These are phyloP conservation scores for Globicephala melas DNA, from an alignment of 2,113 vertebrate species.

Conservation along the genomic window DNA sequence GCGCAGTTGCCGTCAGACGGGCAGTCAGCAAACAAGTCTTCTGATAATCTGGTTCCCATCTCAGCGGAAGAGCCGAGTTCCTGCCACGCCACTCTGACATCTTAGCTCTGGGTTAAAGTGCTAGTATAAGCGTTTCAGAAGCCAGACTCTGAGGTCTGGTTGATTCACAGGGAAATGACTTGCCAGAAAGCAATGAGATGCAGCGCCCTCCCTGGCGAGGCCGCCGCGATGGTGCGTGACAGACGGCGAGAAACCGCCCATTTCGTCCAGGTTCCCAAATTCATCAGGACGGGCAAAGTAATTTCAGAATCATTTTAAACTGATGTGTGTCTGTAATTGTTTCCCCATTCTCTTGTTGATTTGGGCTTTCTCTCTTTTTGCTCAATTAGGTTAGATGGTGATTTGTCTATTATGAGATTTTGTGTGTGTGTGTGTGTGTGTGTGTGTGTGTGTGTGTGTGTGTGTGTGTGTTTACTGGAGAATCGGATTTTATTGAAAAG, in stretches of 20 bases:
- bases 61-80: neutral
- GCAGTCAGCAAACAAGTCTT: neutral
- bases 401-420: neutral
- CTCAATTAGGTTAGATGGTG: neutral
- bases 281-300: neutral
- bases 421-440: neutral
- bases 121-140: neutral
- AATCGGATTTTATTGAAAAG: neutral
- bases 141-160: neutral
- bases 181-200: neutral
- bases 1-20: neutral
- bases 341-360: neutral
- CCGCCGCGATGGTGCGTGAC: neutral
- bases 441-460: neutral
- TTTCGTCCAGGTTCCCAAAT: neutral
- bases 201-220: neutral
- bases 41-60: neutral
- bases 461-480: neutral
- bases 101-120: neutral
- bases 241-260: neutral
- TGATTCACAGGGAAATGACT: constrained; percentile 41
- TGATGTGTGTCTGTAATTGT: neutral
- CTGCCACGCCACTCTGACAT: neutral
- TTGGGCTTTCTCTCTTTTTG: neutral
- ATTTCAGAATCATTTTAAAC: neutral